phyloP scores from a whole-genome alignment of 1,140 invertebrate genomes.

The Campoletis sonorensis region DNA sequence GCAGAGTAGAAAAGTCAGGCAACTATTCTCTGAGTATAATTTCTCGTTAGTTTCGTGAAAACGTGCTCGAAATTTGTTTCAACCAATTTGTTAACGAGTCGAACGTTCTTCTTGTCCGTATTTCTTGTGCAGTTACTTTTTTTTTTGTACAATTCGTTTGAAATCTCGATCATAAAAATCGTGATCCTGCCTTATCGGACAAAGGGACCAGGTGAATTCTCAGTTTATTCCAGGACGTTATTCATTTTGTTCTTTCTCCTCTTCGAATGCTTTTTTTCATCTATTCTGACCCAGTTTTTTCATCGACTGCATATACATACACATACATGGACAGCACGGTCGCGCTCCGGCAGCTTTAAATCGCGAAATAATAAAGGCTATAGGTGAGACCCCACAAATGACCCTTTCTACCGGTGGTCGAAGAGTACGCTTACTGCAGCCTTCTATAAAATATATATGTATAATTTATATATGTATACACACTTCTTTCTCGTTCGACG shows the following conservation, averaged over 20 bases:
- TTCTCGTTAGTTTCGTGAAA: too few species aligned
- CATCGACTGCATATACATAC: neutral
- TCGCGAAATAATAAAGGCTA: slow-evolving; percentile 34
- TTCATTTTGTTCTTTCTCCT: neutral
- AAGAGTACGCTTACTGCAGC: neutral
- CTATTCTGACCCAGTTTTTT: neutral
- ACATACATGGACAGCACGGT: neutral
- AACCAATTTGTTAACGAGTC: too few species aligned
- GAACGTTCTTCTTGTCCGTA: too few species aligned
- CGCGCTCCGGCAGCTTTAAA: slow-evolving; percentile 16
- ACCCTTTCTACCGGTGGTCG: neutral
- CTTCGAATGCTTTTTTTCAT: neutral
- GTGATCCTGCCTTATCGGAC: too few species aligned
- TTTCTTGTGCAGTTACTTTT: too few species aligned
- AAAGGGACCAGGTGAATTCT: too few species aligned
- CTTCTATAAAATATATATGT: neutral
- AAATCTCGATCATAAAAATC: too few species aligned
- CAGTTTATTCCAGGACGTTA: too few species aligned
- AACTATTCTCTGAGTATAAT: too few species aligned
- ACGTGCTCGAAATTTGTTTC: too few species aligned
- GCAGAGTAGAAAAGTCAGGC: too few species aligned
- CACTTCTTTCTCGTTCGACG: neutral
- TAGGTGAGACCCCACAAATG: neutral
- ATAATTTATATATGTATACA: neutral
- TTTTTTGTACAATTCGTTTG: too few species aligned